These are phyloP conservation scores for Zenarchopterus dispar DNA, from an alignment of 2,797 vertebrate species.

Conservation along the genomic window DNA sequence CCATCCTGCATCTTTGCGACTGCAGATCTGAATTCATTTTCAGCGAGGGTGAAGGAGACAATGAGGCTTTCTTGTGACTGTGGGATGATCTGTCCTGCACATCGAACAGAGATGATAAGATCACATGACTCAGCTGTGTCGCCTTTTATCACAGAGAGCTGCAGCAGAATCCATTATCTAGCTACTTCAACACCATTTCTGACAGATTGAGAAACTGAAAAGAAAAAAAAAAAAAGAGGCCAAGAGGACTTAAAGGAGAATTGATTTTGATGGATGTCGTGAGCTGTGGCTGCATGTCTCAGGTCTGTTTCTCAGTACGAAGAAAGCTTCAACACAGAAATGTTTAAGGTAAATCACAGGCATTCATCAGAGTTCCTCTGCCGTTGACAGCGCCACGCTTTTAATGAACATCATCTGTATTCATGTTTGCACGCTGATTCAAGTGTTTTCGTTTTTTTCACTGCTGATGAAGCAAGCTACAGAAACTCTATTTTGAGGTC, in stretches of 20 bases:
- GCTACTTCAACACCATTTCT: conserved; percentile 30
- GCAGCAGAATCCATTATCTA: conserved; percentile 51
- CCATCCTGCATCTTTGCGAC: conserved; percentile 35
- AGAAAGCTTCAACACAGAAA: conserved; percentile 1
- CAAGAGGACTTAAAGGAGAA: conserved; percentile 14
- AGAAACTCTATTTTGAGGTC: too few species aligned
- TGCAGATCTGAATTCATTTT: conserved; percentile 49
- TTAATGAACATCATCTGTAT: neutral
- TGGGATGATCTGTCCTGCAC: conserved; percentile 50
- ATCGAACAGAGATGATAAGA: conserved; percentile 49
- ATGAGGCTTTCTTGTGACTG: conserved; percentile 37
- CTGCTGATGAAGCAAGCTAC: too few species aligned
- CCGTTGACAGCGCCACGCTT: neutral
- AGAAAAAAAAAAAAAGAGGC: conserved; percentile 2
- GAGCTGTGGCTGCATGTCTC: conserved; percentile 5
- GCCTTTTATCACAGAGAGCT: conserved; percentile 50
- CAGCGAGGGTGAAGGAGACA: conserved; percentile 32
- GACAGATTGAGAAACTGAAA: conserved; percentile 31
- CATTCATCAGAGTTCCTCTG: neutral
- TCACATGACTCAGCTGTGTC: conserved; percentile 55
- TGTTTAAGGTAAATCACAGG: neutral
- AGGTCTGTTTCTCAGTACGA: conserved; percentile 9
- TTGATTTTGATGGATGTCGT: conserved; percentile 25
- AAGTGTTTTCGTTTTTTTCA: too few species aligned
- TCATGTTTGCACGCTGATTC: too few species aligned